These are phyloP conservation scores for Rafetus swinhoei DNA, from an alignment of 2,113 vertebrate genomes.

Conservation along the genomic window DNA sequence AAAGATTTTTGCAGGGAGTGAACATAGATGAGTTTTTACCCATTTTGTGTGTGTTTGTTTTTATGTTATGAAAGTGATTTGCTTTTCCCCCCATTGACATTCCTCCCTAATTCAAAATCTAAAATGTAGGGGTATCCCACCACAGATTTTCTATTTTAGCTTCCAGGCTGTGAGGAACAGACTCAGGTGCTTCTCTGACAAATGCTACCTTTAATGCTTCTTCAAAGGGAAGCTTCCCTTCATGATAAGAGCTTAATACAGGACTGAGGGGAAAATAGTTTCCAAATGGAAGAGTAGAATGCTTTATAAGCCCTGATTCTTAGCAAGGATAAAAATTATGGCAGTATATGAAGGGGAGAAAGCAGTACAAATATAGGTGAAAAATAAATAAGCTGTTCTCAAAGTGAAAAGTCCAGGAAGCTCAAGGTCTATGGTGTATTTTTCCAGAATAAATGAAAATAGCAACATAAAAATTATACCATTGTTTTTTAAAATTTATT, in stretches of 20 bases:
- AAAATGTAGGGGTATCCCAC: not conserved
- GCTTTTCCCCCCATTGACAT: not conserved
- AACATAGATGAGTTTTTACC: not conserved
- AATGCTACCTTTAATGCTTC: not conserved
- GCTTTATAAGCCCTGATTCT: not conserved
- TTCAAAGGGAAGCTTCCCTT: not conserved
- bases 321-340: not conserved
- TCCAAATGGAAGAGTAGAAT: not conserved
- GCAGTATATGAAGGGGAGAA: not conserved
- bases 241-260: not conserved
- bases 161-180: not conserved
- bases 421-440: not conserved
- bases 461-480: too few species aligned
- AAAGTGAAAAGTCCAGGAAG: not conserved
- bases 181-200: not conserved
- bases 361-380: not conserved
- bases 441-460: too few species aligned
- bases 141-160: not conserved
- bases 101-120: not conserved
- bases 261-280: not conserved
- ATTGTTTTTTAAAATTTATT: too few species aligned
- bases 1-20: accelerated
- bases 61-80: not conserved
- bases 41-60: not conserved
- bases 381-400: not conserved